These are phyloP conservation scores for Lindbergichthys nudifrons DNA, from an alignment of 2,797 vertebrate genomes.

Conservation along the genomic window DNA sequence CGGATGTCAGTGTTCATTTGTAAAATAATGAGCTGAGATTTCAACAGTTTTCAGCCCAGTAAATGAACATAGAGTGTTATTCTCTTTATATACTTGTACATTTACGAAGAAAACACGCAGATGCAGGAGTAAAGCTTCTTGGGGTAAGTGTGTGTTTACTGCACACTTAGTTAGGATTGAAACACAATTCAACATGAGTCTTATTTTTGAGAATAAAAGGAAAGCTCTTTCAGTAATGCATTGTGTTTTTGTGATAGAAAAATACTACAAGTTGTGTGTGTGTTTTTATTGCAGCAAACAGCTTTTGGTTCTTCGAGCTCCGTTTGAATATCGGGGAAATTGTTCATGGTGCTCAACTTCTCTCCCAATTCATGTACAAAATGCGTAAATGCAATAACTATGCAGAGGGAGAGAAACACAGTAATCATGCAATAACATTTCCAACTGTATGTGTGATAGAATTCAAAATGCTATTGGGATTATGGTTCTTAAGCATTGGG, in stretches of 20 bases:
- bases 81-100: neutral
- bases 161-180: constrained; percentile 20
- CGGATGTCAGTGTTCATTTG: constrained; percentile 7
- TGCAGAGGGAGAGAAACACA: constrained; percentile 69
- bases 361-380: constrained; percentile 84
- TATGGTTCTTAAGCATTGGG: constrained; percentile 80
- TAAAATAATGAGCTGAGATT: neutral
- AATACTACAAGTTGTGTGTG: constrained; percentile 67
- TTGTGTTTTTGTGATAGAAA: constrained; percentile 65
- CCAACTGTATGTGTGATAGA: constrained; percentile 80
- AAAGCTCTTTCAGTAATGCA: constrained; percentile 52
- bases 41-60: constrained; percentile 7
- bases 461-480: constrained; percentile 82
- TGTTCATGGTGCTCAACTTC: constrained; percentile 76
- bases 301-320: constrained; percentile 64
- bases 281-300: constrained; percentile 67
- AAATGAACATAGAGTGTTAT: constrained; percentile 20
- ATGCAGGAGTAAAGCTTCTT: constrained; percentile 16
- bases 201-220: constrained; percentile 52
- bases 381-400: constrained; percentile 85
- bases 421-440: constrained; percentile 85
- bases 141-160: constrained; percentile 23
- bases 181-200: constrained; percentile 30
- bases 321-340: constrained; percentile 80
- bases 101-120: neutral